A percentile compares a stretch with the other conserved stretches of the same genome.
Conservation (phyloP, 2,888 invertebrate species). For the Phymatocera aterrima region DNA sequence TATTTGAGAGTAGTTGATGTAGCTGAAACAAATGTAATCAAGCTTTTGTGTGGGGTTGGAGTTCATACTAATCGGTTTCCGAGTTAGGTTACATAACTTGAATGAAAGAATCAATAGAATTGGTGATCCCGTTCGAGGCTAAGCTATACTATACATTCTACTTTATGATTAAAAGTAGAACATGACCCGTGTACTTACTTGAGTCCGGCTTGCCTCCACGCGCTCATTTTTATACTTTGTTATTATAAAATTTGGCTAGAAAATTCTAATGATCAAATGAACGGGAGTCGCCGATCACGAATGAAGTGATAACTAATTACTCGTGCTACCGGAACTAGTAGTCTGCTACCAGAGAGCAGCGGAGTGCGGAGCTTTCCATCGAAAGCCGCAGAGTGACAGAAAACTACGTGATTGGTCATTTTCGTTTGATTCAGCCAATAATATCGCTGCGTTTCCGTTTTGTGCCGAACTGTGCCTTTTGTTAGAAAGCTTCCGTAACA, state of each 20-base stretch:
- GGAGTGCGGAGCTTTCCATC: no score
- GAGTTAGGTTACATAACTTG: constrained; percentile 50
- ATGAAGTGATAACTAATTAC: not conserved
- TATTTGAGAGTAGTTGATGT: constrained; percentile 96
- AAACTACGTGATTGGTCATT: no score
- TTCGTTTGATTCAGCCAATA: no score
- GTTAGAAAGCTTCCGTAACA: no score
- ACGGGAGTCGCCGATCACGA: not conserved
- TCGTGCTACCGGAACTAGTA: constrained; percentile 25
- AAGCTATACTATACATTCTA: constrained; percentile 22
- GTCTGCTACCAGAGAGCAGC: no score
- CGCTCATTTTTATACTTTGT: constrained; percentile 80
- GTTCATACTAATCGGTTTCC: not conserved
- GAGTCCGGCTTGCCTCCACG: constrained; percentile 90
- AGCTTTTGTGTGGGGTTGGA: not conserved
- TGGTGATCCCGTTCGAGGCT: constrained; percentile 12
- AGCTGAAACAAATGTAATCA: constrained; percentile 79
- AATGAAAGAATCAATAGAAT: constrained; percentile 2
- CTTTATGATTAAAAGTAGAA: not conserved
- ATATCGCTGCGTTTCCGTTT: no score
- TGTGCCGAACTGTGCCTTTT: no score
- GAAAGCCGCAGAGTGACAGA: no score
- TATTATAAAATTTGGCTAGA: constrained; percentile 47
- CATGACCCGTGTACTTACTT: constrained; percentile 80
- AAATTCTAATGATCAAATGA: not conserved